Evolutionary conservation across 2,888 invertebrate genomes (phyloP).

Genomic region (Papilio protenor): DNA sequence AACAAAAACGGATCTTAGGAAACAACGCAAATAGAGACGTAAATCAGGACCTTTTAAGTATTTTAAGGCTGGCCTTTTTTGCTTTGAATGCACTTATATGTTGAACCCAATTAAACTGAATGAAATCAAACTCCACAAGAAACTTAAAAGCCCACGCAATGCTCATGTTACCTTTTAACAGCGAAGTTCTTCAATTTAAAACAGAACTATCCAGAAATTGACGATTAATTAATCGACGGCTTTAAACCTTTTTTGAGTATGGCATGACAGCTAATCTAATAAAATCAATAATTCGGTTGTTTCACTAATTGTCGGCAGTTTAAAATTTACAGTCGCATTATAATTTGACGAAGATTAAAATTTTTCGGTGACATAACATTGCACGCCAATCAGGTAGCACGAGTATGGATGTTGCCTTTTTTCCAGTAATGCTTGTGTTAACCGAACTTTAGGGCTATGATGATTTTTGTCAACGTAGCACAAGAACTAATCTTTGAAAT

Average conservation of each 20-base stretch:
- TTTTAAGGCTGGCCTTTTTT: slow-evolving; percentile 11
- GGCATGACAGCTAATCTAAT: too few relatives aligned
- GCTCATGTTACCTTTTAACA: slow-evolving; percentile 31
- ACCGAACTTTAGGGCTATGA: slow-evolving; percentile 69
- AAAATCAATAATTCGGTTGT: background rate
- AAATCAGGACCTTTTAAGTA: slow-evolving; percentile 21
- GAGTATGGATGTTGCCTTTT: slow-evolving; percentile 67
- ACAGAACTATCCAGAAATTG: too few relatives aligned
- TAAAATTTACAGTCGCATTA: background rate
- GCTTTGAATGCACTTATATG: slow-evolving; percentile 17
- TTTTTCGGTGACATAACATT: slow-evolving; percentile 41
- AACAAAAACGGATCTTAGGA: slow-evolving; percentile 8
- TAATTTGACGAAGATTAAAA: background rate
- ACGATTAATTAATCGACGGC: too few relatives aligned
- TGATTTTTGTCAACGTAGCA: slow-evolving; percentile 59
- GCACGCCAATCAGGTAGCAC: slow-evolving; percentile 72
- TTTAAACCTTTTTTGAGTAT: too few relatives aligned
- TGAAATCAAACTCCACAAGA: slow-evolving; percentile 30
- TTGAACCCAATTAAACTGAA: slow-evolving; percentile 34
- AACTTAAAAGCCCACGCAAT: slow-evolving; percentile 46
- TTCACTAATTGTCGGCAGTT: background rate
- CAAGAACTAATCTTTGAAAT: slow-evolving; percentile 20
- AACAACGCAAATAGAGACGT: slow-evolving; percentile 36
- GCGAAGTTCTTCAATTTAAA: background rate
- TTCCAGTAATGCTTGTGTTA: slow-evolving; percentile 69